Base-by-base conservation (phyloP, 2,888 invertebrate species). In the Tenthredo distinguenda region DNA sequence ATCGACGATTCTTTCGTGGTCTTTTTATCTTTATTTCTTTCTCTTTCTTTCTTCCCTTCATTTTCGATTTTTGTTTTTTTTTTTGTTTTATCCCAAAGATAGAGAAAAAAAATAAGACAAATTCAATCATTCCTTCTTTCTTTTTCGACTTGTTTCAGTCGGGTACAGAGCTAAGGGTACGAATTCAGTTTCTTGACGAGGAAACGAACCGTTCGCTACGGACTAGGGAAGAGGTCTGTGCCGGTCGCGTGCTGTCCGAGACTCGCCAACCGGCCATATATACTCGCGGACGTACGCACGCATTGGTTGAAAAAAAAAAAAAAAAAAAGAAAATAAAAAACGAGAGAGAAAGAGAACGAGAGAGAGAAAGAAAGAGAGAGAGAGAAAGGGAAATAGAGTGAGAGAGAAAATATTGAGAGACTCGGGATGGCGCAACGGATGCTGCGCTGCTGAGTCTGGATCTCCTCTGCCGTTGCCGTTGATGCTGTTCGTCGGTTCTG, bases 391-490 rank as follows among this genome's bases (percentile, higher is more conserved):
- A 31, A 47, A 76, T 47, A 50, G 15, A 31, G n/a, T n/a, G 50
- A n/a, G 58, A 37, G 79, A 79, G 26, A 79, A 18, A 18, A 77
- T 43, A 74, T 43, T n/a, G 47, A 82, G 68, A 83, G 83, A 83
- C 83, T 83, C n/a, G 47, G 81, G 34, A 58, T 81, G 81, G 81
- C 81, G 81, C 81, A 81, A 81, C 81, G 81, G 81, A 81, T 81
- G 81, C 81, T 81, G 81, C 58, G 81, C 81, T 81, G 81, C 81
- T 81, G 81, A 81, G 81, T 81, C 81, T 81, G 81, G 62, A 81
- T 81, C 81, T 81, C 58, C 72, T 40, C 72, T 77, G 77, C 31
- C 55, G 77, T 55, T 77, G 50, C 77, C 77, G 77, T 50, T 34
- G 43, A 43, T 74, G 72, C 40, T 74, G 43, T 31, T 74, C 40